These are phyloP conservation scores for Mesitornis unicolor DNA, from an alignment of 2,113 vertebrate species.

Conservation along the genomic window DNA sequence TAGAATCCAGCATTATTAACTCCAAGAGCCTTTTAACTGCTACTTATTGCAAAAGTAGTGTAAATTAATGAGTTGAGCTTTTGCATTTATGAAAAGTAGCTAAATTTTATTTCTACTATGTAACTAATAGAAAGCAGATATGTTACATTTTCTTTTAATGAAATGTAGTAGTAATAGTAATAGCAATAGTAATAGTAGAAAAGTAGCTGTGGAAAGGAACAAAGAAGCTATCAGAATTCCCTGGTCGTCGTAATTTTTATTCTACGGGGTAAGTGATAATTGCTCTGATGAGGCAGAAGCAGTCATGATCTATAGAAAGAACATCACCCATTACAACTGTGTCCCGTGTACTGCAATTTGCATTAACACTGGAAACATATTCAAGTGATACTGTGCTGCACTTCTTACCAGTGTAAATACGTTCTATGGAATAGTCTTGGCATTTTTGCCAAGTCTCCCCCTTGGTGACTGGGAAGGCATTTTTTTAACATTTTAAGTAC, in stretches of 20 bases:
- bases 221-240: background rate
- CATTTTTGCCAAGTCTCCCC: background rate
- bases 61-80: background rate
- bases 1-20: background rate
- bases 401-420: background rate
- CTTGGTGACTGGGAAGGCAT: background rate
- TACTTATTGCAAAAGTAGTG: background rate
- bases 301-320: background rate
- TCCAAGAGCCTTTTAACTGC: background rate
- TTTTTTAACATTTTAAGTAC: background rate
- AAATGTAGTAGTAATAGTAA: background rate
- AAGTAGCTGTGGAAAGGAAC: background rate
- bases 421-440: background rate
- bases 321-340: background rate
- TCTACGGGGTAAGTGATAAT: background rate
- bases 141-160: background rate
- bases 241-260: background rate
- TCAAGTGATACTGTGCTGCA: background rate
- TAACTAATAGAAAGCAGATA: background rate
- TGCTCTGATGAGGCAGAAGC: background rate
- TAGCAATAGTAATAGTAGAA: background rate
- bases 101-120: background rate
- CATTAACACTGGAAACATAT: background rate
- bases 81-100: background rate
- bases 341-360: background rate